Conservation (phyloP, 2,113 vertebrate genomes). For the Sylvilagus bachmani region DNA sequence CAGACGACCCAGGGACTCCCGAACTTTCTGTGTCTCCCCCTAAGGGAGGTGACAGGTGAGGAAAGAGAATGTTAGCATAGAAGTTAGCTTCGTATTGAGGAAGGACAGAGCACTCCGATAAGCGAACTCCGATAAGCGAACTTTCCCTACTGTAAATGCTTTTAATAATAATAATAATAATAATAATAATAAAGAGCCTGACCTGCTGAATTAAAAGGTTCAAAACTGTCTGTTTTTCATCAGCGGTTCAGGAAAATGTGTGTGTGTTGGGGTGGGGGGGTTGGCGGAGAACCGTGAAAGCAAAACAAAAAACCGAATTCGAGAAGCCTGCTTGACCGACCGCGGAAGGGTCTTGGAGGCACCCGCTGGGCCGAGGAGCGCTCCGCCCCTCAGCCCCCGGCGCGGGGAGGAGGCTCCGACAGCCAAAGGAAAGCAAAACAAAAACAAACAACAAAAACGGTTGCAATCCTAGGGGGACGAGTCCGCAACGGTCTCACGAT, state of each 20-base stretch:
- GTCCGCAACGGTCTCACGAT: slow-evolving; percentile 7
- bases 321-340: slow-evolving; percentile 41
- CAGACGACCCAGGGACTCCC: not conserved
- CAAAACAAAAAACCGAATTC: slow-evolving; percentile 42
- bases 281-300: no score
- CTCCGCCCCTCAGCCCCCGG: slow-evolving; percentile 23
- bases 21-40: not conserved
- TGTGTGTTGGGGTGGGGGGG: not conserved
- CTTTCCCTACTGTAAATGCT: slow-evolving; percentile 47
- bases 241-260: slow-evolving; percentile 19
- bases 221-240: slow-evolving; percentile 53
- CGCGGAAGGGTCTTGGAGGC: slow-evolving; percentile 7
- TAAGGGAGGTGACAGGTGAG: not conserved
- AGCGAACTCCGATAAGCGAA: slow-evolving; percentile 65
- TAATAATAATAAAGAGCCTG: not conserved
- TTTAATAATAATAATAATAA: not conserved
- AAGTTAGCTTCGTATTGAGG: slow-evolving; percentile 8
- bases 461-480: slow-evolving; percentile 5
- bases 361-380: not conserved
- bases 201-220: slow-evolving; percentile 57
- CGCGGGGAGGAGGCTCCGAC: not conserved
- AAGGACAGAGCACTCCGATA: slow-evolving; percentile 14
- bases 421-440: slow-evolving; percentile 1
- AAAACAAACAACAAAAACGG: slow-evolving; percentile 32
- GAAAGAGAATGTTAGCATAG: not conserved